Conservation (phyloP, 30 jellyfish, hydroid and myxozoan genomes). For the Hydractinia echinata region DNA sequence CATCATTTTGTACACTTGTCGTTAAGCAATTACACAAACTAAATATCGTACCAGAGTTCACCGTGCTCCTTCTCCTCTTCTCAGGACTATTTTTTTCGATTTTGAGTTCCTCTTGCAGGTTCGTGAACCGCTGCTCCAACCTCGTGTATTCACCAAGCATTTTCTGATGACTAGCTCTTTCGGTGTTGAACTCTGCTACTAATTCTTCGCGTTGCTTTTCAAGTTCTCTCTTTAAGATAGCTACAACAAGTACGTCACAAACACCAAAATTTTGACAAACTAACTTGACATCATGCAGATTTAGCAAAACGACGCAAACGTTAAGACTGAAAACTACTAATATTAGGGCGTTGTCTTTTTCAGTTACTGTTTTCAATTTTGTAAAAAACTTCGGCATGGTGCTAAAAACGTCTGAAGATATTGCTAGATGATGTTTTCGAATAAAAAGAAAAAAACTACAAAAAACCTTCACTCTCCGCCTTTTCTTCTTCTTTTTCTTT, state of each 20-base stretch:
- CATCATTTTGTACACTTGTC: too few relatives aligned
- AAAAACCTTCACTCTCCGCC: constrained; percentile 46
- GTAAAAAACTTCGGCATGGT: too few relatives aligned
- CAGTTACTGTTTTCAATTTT: too few relatives aligned
- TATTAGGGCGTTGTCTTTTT: too few relatives aligned
- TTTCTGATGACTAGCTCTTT: constrained; percentile 79
- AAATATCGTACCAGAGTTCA: background rate
- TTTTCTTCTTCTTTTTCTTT: constrained; percentile 34
- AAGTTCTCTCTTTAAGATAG: constrained; percentile 27
- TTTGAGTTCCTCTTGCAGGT: constrained; percentile 61
- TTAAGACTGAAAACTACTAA: too few relatives aligned
- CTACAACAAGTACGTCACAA: constrained; percentile 15
- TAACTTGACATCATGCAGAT: too few relatives aligned
- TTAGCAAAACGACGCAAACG: too few relatives aligned
- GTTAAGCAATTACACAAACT: too few relatives aligned
- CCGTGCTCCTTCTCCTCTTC: constrained; percentile 31
- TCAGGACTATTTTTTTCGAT: constrained; percentile 69
- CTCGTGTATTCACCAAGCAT: constrained; percentile 80
- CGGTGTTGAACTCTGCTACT: constrained; percentile 53
- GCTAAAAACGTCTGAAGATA: too few relatives aligned
- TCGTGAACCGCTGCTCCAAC: constrained; percentile 68
- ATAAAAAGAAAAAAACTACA: too few relatives aligned
- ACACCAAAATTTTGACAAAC: background rate
- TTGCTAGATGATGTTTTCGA: too few relatives aligned
- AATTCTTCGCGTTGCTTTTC: constrained; percentile 61